Conservation (phyloP, 1,140 invertebrate species). For the Diorhabda elongata region DNA sequence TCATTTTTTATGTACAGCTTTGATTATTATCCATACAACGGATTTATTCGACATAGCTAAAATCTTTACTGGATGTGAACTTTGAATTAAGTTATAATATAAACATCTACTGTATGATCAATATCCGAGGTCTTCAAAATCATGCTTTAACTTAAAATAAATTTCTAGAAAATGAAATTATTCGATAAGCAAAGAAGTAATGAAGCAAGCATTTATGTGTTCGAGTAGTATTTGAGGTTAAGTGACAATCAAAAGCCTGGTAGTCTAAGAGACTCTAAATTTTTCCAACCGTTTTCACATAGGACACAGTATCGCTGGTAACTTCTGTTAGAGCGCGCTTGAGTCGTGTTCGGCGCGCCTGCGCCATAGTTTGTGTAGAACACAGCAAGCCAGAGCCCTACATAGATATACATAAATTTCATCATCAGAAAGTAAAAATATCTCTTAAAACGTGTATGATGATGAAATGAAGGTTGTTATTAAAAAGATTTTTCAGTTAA, state of each 20-base stretch:
- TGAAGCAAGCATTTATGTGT: not conserved
- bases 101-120: no score
- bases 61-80: no score
- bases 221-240: slow-evolving; percentile 32
- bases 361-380: slow-evolving; percentile 78
- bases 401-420: slow-evolving; percentile 16
- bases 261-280: slow-evolving; percentile 33
- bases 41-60: no score
- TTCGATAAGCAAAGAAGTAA: not conserved
- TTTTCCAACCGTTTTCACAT: slow-evolving; percentile 77
- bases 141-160: no score
- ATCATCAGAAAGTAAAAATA: not conserved
- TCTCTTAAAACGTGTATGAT: no score
- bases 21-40: no score
- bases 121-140: no score
- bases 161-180: no score
- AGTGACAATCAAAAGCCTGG: slow-evolving; percentile 27
- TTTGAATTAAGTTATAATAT: no score
- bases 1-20: no score
- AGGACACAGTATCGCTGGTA: slow-evolving; percentile 79
- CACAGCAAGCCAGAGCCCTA: slow-evolving; percentile 60
- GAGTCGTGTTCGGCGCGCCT: slow-evolving; percentile 73
- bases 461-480: no score
- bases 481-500: no score
- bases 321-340: slow-evolving; percentile 83